A percentile compares a stretch with the other conserved stretches of the same genome.
Conservation (phyloP, 2,797 vertebrate genomes). For the Lutjanus campechanus region DNA sequence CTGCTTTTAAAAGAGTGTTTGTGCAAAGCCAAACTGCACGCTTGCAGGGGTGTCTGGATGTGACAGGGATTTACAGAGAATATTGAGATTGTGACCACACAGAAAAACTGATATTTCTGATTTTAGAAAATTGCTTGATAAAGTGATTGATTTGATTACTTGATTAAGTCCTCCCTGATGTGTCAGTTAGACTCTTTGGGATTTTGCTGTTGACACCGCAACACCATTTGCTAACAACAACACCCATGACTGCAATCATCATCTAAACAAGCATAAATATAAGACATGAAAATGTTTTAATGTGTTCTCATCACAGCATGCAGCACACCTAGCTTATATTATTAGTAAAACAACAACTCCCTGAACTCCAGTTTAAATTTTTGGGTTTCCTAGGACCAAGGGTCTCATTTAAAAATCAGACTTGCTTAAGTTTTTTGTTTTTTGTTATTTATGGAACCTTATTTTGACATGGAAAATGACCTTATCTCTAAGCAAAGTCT, state of each 20-base stretch:
- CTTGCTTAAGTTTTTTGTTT: no score
- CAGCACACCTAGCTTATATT: background rate
- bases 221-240: slow-evolving; percentile 11
- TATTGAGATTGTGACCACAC: background rate
- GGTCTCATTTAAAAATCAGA: no score
- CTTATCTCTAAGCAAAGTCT: no score
- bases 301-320: background rate
- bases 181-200: background rate
- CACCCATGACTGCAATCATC: background rate
- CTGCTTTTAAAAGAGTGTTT: slow-evolving; percentile 55
- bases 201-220: slow-evolving; percentile 7
- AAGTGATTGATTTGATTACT: background rate
- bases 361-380: background rate
- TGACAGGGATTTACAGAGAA: slow-evolving; percentile 25
- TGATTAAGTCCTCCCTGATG: background rate
- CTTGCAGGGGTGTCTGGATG: slow-evolving; percentile 24
- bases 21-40: slow-evolving; percentile 45
- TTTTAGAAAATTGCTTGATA: no score
- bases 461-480: no score
- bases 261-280: background rate
- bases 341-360: background rate
- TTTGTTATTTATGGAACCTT: no score
- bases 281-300: background rate
- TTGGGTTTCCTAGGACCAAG: background rate
- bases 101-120: background rate